Evolutionary conservation across 2,888 invertebrate species (phyloP).

Genomic region (Tinea semifulvella): DNA sequence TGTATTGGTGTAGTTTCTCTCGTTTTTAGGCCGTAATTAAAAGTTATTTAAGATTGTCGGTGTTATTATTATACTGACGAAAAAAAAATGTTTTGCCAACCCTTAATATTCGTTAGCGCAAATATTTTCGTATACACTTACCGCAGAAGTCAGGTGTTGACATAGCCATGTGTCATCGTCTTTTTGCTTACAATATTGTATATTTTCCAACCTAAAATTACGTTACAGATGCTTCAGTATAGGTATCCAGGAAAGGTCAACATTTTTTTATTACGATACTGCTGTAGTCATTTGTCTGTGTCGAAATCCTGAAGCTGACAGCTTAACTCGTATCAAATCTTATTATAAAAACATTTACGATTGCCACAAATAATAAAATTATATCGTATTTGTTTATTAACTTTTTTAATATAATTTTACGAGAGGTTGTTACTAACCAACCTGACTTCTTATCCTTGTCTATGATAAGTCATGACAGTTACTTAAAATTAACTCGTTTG

Average conservation of each 20-base stretch:
- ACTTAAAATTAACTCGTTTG: too few relatives aligned
- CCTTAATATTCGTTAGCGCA: not conserved
- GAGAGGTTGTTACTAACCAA: too few relatives aligned
- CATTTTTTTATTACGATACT: not conserved
- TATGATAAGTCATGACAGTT: too few relatives aligned
- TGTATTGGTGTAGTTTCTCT: too few relatives aligned
- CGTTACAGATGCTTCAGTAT: conserved; percentile 2
- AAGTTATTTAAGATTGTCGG: too few relatives aligned
- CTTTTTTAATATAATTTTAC: too few relatives aligned
- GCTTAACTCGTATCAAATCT: conserved; percentile 2
- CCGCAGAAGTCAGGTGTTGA: conserved; percentile 1
- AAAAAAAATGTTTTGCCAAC: too few relatives aligned
- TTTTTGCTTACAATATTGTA: not conserved
- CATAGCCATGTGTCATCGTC: conserved; percentile 4
- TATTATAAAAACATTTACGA: not conserved
- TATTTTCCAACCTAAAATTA: conserved; percentile 1
- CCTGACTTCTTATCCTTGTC: too few relatives aligned
- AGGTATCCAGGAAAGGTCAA: conserved; percentile 1
- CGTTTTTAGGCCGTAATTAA: too few relatives aligned
- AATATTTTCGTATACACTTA: conserved; percentile 9
- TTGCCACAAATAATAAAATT: too few relatives aligned
- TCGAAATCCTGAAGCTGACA: conserved; percentile 1
- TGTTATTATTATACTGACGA: too few relatives aligned
- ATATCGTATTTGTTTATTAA: too few relatives aligned
- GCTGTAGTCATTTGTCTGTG: conserved; percentile 1